Percentiles rank a stretch among this genome's conserved stretches.
Evolutionary conservation across 2,888 invertebrate genomes (phyloP).

Genomic region (Agapetus fuscipes): DNA sequence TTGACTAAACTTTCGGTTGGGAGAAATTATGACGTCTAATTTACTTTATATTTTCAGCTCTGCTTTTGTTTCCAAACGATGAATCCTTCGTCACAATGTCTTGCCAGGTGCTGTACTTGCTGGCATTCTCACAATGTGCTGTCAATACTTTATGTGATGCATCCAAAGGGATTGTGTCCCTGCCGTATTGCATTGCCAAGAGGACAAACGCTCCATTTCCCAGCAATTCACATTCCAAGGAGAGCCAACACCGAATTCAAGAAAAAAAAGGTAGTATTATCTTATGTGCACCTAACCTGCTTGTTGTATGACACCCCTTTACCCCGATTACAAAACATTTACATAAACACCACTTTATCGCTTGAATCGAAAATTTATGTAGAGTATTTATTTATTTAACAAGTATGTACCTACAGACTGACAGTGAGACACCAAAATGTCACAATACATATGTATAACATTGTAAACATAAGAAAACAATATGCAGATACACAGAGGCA

Average conservation of each 20-base stretch:
- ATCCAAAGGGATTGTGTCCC: constrained; percentile 26
- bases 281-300: not conserved
- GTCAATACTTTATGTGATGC: constrained; percentile 28
- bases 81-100: constrained; percentile 40
- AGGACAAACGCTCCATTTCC: constrained; percentile 39
- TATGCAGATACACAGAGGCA: too few species aligned
- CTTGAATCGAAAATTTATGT: too few species aligned
- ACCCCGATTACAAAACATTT: too few species aligned
- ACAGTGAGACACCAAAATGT: too few species aligned
- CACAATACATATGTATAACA: too few species aligned
- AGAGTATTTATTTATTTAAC: too few species aligned
- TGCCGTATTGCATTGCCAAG: constrained; percentile 36
- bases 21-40: too few species aligned
- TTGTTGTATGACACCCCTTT: not conserved
- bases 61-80: constrained; percentile 45
- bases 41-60: constrained; percentile 30
- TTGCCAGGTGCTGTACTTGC: constrained; percentile 37
- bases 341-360: too few species aligned
- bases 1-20: too few species aligned
- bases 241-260: constrained; percentile 32
- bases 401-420: too few species aligned
- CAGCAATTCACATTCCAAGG: constrained; percentile 38
- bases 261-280: constrained; percentile 26
- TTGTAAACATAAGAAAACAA: too few species aligned
- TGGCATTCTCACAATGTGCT: constrained; percentile 38